Evolutionary conservation across 2,888 invertebrate genomes (phyloP), one percentile per base, ranked within the genome.

Genomic region (Pammene aurita): DNA sequence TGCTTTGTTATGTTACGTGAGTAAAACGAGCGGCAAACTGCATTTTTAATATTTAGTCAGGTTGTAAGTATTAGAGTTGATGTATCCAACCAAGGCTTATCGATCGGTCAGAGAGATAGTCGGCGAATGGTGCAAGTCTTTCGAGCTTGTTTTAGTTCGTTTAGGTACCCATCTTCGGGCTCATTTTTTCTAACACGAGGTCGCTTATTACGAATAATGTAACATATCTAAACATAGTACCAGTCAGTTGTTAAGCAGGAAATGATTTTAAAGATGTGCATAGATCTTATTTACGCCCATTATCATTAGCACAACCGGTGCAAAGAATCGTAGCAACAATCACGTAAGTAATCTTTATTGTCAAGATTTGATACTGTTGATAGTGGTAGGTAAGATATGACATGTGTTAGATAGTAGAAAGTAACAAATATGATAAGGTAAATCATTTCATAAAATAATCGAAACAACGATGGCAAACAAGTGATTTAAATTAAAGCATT

Each of bases 11-110:
- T 66, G 66, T 66, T 66, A 69, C 58, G 38, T 60, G 41, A 63
- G 26, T 63, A 34, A 48, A 18, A 66, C 42, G 13, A 46, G 44
- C 64, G 57, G 44, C 44, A 57, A 57, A 64, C 44, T 64, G 44
- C 57, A 74, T 75, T 77, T 75, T 74, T 72, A 75, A 77, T 75
- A 76, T 72, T 26, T 57, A 74, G 74, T 73, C 73, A 80, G 76
- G 77, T 75, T 77, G 77, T n/a, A n/a, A n/a, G n/a, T 75, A 74
- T 72, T 76, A 70, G 46, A 72, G 71, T 72, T 74, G 76, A 77
- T 78, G 76, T 69, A 50, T 71, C 71, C 84, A 84, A 87, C 71
- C 84, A 84, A 87, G 84, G 84, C 75, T 77, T 72, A 75, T 75
- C 76, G 77, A 81, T 82, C 78, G 78, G 66, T 65, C 34, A 11